These are phyloP conservation scores for Clarias batrachus DNA, from an alignment of 2,113 vertebrate species.

Conservation along the genomic window DNA sequence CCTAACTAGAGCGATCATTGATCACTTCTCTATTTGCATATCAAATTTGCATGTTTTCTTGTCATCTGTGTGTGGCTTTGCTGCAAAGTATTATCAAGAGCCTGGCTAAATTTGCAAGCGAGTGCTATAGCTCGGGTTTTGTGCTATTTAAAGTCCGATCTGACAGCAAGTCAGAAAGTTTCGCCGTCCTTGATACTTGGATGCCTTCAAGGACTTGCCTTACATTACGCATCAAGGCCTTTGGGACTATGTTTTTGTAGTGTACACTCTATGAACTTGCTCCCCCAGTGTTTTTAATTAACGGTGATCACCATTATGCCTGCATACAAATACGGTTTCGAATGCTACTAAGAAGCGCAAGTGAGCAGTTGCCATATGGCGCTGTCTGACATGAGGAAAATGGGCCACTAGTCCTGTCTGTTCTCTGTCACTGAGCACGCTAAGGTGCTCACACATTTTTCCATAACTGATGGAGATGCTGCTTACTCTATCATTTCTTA, in stretches of 20 bases:
- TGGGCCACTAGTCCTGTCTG: constrained; percentile 78
- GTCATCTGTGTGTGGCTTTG: background rate
- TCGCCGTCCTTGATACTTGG: constrained; percentile 63
- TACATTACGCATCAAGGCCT: constrained; percentile 66
- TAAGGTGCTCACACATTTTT: constrained; percentile 31
- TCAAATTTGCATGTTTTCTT: constrained; percentile 31
- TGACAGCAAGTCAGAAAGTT: constrained; percentile 58
- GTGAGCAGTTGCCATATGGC: constrained; percentile 74
- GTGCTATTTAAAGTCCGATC: constrained; percentile 63
- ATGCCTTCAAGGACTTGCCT: constrained; percentile 73
- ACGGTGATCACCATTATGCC: constrained; percentile 68
- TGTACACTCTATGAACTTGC: constrained; percentile 53
- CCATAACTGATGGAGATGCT: constrained; percentile 33
- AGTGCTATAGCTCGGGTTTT: constrained; percentile 50
- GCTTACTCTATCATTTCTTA: constrained; percentile 27
- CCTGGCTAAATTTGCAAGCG: constrained; percentile 38
- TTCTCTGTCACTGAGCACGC: constrained; percentile 72
- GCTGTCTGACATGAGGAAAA: constrained; percentile 78
- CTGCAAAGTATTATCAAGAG: constrained; percentile 39
- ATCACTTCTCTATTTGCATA: constrained; percentile 36
- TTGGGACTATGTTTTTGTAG: constrained; percentile 60
- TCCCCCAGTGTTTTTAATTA: constrained; percentile 71
- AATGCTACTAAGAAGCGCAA: constrained; percentile 71
- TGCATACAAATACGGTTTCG: constrained; percentile 69
- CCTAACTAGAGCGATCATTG: constrained; percentile 35